Percentiles rank a stretch among this genome's conserved stretches.
Conservation (phyloP, 2,797 vertebrate species). For the Oceanodroma leucorhoa region DNA sequence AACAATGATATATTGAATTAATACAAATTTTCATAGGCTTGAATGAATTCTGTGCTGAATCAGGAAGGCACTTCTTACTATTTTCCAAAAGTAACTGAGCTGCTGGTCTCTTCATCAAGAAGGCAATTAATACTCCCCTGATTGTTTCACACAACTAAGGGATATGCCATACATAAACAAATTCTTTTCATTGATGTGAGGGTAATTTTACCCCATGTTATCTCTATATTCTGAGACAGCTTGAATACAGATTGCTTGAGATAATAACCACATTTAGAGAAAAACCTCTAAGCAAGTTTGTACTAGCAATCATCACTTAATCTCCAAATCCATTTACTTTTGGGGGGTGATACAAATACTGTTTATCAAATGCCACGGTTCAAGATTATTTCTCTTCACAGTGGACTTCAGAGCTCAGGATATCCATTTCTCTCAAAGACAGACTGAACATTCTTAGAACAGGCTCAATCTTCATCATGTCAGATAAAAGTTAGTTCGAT, state of each 20-base stretch:
- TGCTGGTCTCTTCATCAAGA: not conserved
- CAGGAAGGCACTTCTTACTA: not conserved
- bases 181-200: not conserved
- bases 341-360: not conserved
- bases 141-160: conserved; percentile 1
- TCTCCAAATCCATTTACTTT: not conserved
- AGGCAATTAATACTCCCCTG: conserved; percentile 27
- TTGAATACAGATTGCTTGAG: not conserved
- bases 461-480: not conserved
- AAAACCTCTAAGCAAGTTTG: not conserved
- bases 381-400: not conserved
- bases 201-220: not conserved
- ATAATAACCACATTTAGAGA: not conserved
- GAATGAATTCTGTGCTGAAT: conserved; percentile 44
- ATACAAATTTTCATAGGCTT: conserved; percentile 48
- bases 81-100: conserved; percentile 4
- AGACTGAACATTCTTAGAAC: not conserved
- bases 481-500: not conserved
- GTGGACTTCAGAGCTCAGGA: not conserved
- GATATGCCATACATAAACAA: not conserved
- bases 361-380: not conserved
- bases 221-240: not conserved
- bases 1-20: conserved; percentile 63
- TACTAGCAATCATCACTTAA: not conserved
- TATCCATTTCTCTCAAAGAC: not conserved